Conservation (phyloP, 2,797 vertebrate species). For the Sciurus carolinensis region DNA sequence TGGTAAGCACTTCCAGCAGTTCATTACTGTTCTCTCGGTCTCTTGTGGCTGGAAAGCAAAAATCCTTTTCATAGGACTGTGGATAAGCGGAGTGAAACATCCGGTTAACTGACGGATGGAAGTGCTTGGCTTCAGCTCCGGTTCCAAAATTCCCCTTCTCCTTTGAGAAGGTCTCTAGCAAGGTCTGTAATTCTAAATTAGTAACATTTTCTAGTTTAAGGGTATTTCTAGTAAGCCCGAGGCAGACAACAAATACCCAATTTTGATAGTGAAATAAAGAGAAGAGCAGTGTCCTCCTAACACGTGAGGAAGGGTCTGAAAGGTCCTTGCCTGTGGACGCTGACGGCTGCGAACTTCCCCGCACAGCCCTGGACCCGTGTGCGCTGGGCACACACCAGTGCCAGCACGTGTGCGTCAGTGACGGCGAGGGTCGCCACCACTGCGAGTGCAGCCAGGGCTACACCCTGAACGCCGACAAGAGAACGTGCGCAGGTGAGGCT, state of each 20-base stretch:
- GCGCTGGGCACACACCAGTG: slow-evolving; percentile 91
- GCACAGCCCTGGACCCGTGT: slow-evolving; percentile 92
- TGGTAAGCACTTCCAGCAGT: background rate
- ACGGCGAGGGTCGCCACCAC: slow-evolving; percentile 86
- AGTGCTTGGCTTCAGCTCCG: background rate
- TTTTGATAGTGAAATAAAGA: background rate
- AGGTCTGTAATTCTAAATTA: slow-evolving; percentile 18
- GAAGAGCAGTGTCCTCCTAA: background rate
- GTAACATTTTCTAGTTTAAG: background rate
- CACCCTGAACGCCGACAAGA: slow-evolving; percentile 91
- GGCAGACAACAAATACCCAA: background rate
- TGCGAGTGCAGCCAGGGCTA: slow-evolving; percentile 92
- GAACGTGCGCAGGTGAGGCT: slow-evolving; percentile 93
- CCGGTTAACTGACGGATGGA: background rate
- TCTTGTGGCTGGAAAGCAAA: background rate
- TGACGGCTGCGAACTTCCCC: background rate
- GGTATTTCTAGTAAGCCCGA: background rate
- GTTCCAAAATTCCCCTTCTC: slow-evolving; percentile 38
- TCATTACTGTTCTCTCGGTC: background rate
- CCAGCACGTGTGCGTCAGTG: slow-evolving; percentile 92
- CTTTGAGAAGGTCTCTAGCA: slow-evolving; percentile 1
- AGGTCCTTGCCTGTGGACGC: rapidly evolving
- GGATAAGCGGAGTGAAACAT: background rate
- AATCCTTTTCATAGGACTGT: background rate
- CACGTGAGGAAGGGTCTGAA: background rate